Conservation (phyloP, 1,140 invertebrate species). For the Zaprionus ghesquierei region DNA sequence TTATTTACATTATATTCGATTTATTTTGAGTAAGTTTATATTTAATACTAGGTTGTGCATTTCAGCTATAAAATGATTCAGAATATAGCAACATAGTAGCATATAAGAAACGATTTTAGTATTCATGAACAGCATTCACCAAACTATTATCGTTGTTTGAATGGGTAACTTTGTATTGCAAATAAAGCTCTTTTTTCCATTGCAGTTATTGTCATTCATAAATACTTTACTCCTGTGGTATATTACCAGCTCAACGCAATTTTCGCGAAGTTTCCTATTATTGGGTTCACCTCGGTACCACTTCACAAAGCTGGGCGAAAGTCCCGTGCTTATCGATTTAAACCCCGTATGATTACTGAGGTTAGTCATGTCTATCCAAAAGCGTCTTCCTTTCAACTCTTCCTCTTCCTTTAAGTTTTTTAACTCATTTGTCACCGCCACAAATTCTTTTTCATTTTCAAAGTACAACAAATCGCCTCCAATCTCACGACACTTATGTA, state of each 20-base stretch:
- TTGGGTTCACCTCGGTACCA: conserved; percentile 16
- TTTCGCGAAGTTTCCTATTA: background rate
- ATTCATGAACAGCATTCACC: conserved; percentile 1
- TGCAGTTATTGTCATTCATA: conserved; percentile 19
- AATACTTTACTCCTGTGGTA: background rate
- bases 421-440: background rate
- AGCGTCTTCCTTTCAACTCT: no score
- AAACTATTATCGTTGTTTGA: conserved; percentile 9
- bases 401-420: background rate
- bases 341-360: background rate
- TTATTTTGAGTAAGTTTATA: no score
- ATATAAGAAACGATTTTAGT: no score
- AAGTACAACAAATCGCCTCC: conserved; percentile 18
- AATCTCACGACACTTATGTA: conserved; percentile 11
- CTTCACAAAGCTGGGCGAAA: background rate
- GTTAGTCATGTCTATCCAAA: conserved; percentile 17
- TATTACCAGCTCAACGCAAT: background rate
- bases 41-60: no score
- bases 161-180: conserved; percentile 3
- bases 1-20: no score
- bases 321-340: conserved; percentile 2
- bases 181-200: background rate
- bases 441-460: background rate
- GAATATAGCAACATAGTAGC: no score
- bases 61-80: no score